These are phyloP conservation scores for Hystrix cristata DNA, from an alignment of 2,113 vertebrate species.

Conservation along the genomic window DNA sequence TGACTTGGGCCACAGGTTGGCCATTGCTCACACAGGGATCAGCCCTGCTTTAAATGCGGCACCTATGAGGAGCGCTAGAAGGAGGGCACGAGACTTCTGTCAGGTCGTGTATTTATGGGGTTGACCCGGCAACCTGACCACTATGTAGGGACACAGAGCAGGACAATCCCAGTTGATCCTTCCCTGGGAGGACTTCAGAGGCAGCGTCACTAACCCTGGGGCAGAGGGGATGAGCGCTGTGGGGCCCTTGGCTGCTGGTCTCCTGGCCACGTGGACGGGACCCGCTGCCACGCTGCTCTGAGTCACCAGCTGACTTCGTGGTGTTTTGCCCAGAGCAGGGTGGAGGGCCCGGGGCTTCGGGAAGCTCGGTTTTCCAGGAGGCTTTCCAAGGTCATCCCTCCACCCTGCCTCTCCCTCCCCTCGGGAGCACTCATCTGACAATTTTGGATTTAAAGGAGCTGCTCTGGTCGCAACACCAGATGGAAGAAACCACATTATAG, in stretches of 20 bases:
- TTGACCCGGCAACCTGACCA: conserved; percentile 70
- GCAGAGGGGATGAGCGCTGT: not conserved
- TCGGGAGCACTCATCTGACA: conserved; percentile 67
- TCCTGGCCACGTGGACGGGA: conserved; percentile 11
- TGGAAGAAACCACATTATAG: conserved; percentile 80
- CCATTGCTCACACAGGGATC: conserved; percentile 17
- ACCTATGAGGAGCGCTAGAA: conserved; percentile 55
- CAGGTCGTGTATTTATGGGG: conserved; percentile 39
- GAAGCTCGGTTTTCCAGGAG: conserved; percentile 65
- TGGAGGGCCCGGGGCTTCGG: conserved; percentile 60
- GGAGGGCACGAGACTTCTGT: conserved; percentile 44
- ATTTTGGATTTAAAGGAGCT: conserved; percentile 66
- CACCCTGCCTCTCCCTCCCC: conserved; percentile 63
- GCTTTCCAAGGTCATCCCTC: conserved; percentile 47
- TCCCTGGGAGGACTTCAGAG: conserved; percentile 65
- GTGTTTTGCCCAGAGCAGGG: conserved; percentile 30
- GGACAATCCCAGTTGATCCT: conserved; percentile 45
- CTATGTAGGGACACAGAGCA: conserved; percentile 34
- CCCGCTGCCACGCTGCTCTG: not conserved
- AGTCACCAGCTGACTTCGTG: conserved; percentile 65
- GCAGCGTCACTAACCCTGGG: conserved; percentile 55
- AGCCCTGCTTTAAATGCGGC: conserved; percentile 26
- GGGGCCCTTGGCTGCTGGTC: conserved; percentile 47
- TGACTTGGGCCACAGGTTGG: conserved; percentile 22
- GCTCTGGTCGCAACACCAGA: conserved; percentile 78